These are phyloP conservation scores for Thereva nobilitata DNA, from an alignment of 2,888 invertebrate genomes.

Conservation along the genomic window DNA sequence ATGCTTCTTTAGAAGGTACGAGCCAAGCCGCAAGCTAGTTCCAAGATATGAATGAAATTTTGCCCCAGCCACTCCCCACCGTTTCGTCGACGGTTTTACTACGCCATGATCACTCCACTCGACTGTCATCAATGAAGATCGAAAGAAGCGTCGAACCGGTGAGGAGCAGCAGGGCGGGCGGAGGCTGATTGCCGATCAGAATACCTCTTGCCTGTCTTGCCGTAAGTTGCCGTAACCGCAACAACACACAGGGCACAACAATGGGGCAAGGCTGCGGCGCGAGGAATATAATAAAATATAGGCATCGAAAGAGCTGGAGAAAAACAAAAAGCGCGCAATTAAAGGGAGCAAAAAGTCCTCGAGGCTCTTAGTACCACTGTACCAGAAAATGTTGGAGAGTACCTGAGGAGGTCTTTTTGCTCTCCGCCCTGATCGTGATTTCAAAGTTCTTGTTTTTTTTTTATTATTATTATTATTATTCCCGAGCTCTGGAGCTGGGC, in stretches of 20 bases:
- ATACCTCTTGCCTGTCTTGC: neutral
- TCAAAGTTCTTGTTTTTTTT: constrained; percentile 8
- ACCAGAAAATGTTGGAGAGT: too few relatives aligned
- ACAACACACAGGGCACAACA: neutral
- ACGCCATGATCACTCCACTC: constrained; percentile 28
- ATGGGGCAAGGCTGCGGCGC: constrained; percentile 22
- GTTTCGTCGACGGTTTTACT: constrained; percentile 11
- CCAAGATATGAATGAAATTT: constrained; percentile 34
- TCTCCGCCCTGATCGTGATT: neutral
- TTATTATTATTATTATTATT: constrained; percentile 3
- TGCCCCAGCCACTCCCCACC: constrained; percentile 17
- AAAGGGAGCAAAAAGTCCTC: constrained; percentile 4
- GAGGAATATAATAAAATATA: constrained; percentile 16
- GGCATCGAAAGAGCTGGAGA: neutral
- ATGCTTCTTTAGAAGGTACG: constrained; percentile 25
- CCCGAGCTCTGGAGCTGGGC: neutral
- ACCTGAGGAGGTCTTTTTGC: neutral
- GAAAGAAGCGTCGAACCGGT: constrained; percentile 6
- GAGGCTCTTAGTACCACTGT: too few relatives aligned
- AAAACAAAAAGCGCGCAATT: constrained; percentile 21
- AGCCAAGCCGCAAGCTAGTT: constrained; percentile 16
- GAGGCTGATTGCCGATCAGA: constrained; percentile 6
- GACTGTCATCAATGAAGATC: constrained; percentile 26
- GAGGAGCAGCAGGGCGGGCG: too few relatives aligned
- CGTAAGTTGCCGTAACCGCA: neutral